Conservation (phyloP, 2,797 vertebrate genomes). For the Ceyx erithaca region DNA sequence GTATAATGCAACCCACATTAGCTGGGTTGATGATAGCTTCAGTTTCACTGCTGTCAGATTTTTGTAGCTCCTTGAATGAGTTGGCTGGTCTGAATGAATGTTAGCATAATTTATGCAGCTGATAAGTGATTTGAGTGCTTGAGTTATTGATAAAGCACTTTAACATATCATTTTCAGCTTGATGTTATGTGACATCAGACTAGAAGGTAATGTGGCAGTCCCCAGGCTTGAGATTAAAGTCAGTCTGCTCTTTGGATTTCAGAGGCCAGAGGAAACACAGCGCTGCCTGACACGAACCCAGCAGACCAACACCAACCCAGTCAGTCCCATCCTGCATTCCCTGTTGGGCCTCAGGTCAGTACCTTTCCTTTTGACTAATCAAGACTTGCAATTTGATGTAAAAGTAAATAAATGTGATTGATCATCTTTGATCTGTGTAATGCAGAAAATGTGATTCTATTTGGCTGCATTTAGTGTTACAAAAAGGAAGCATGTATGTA, state of each 20-base stretch:
- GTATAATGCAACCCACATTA: constrained; percentile 82
- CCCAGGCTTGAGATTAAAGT: constrained; percentile 71
- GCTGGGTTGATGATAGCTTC: constrained; percentile 74
- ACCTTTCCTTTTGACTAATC: neutral
- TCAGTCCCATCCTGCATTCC: constrained; percentile 89
- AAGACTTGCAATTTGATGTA: neutral
- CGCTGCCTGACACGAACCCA: constrained; percentile 87
- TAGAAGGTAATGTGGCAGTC: constrained; percentile 63
- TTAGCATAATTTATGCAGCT: constrained; percentile 86
- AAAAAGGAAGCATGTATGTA: neutral
- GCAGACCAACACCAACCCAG: constrained; percentile 89
- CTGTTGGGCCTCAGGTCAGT: constrained; percentile 94
- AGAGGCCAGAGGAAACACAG: constrained; percentile 90
- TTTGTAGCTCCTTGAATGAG: constrained; percentile 80
- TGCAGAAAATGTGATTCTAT: constrained; percentile 14
- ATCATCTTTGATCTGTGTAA: constrained; percentile 38
- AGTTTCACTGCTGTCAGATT: constrained; percentile 81
- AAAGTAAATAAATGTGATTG: constrained; percentile 50
- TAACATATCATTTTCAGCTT: constrained; percentile 81
- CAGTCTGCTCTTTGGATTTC: constrained; percentile 75
- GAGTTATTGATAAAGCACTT: constrained; percentile 89
- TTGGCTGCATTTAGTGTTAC: neutral
- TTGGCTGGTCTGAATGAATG: constrained; percentile 73
- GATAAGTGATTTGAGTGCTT: constrained; percentile 78
- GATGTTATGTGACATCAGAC: constrained; percentile 78